Percentiles rank a stretch among this genome's conserved stretches.
Conservation (phyloP, 2,113 vertebrate species). For the Chloropsis hardwickii region DNA sequence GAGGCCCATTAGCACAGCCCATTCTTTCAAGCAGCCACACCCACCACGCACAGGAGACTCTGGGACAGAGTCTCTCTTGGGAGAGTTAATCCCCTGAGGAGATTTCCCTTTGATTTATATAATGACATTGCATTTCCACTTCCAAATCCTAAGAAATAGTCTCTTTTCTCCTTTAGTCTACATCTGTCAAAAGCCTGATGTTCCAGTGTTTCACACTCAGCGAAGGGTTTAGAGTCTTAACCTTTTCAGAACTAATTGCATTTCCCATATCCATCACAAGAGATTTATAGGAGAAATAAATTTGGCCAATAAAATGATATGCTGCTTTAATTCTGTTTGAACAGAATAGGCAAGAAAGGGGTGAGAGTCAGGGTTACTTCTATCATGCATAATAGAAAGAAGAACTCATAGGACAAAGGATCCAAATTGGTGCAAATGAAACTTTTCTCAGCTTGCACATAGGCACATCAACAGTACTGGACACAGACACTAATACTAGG, state of each 20-base stretch:
- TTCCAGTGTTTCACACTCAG: neutral
- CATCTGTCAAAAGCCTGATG: neutral
- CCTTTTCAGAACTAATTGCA: neutral
- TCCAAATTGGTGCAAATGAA: neutral
- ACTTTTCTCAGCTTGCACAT: neutral
- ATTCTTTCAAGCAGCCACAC: neutral
- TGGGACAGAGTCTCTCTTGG: neutral
- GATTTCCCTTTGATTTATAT: neutral
- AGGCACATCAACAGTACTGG: neutral
- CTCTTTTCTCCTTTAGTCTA: neutral
- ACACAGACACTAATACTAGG: neutral
- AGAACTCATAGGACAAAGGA: neutral
- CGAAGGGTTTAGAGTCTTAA: neutral
- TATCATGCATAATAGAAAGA: neutral
- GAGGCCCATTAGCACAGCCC: neutral
- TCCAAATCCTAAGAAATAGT: neutral
- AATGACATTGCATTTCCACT: neutral
- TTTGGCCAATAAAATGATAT: neutral
- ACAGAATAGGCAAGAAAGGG: neutral
- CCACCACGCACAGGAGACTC: neutral
- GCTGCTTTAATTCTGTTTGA: neutral
- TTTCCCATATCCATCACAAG: neutral
- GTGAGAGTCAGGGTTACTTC: neutral
- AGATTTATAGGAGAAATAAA: neutral
- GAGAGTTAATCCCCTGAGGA: accelerated